Conservation (phyloP, 2,888 invertebrate genomes). For the Xanthorhoe spadicearia region DNA sequence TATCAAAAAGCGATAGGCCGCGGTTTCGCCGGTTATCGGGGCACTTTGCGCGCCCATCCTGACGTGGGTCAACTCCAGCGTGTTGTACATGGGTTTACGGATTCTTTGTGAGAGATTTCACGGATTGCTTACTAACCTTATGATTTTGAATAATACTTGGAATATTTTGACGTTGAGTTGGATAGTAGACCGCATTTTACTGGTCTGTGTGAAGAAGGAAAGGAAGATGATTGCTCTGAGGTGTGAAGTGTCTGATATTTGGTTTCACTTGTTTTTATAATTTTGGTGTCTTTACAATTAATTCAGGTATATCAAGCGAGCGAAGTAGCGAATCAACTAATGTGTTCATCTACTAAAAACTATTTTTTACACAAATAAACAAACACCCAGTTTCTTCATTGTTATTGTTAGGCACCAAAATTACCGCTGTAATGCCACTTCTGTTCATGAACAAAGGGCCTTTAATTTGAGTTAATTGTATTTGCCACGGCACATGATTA, state of each 20-base stretch:
- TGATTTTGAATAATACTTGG: constrained; percentile 27
- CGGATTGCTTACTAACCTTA: constrained; percentile 28
- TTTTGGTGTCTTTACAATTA: too few relatives aligned
- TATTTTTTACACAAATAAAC: not conserved
- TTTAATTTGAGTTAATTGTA: constrained; percentile 64
- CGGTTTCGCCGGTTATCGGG: constrained; percentile 81
- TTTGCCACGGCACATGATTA: constrained; percentile 59
- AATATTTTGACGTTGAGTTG: constrained; percentile 35
- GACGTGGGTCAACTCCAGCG: constrained; percentile 75
- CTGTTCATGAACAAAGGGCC: constrained; percentile 61
- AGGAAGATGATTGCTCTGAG: too few relatives aligned
- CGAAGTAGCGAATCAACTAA: not conserved
- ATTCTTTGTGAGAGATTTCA: constrained; percentile 44
- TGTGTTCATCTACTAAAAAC: not conserved
- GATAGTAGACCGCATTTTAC: constrained; percentile 13
- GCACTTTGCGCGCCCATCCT: constrained; percentile 75
- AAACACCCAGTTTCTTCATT: constrained; percentile 13
- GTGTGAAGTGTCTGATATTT: not conserved
- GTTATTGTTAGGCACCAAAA: constrained; percentile 45
- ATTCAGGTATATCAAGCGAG: not conserved
- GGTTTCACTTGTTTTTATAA: too few relatives aligned
- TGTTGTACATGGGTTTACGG: constrained; percentile 67
- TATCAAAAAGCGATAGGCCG: constrained; percentile 84
- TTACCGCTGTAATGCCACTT: constrained; percentile 54
- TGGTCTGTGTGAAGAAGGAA: not conserved